Percentiles rank a stretch among this genome's conserved stretches.
These are phyloP conservation scores for Drosophila sucinea DNA, from an alignment of 1,140 invertebrate species.

Conservation along the genomic window DNA sequence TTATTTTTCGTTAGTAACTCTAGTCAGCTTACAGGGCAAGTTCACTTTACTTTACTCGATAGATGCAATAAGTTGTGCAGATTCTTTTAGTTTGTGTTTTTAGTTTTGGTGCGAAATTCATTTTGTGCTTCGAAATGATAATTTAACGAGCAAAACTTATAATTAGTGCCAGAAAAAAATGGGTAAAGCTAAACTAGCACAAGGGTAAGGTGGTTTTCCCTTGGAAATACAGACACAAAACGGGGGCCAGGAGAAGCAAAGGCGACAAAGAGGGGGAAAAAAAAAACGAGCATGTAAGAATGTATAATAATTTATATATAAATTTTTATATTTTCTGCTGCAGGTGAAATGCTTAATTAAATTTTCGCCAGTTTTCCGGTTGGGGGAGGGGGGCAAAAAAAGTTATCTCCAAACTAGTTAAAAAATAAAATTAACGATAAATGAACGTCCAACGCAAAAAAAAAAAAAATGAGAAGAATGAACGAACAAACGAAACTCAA, in stretches of 20 bases:
- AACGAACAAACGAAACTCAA: slow-evolving; percentile 45
- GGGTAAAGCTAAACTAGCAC: not conserved
- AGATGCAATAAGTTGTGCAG: not conserved
- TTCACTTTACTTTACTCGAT: too few relatives aligned
- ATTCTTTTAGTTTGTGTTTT: not conserved
- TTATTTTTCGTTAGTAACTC: not conserved
- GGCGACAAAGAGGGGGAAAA: slow-evolving; percentile 20
- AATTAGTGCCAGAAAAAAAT: slow-evolving; percentile 51
- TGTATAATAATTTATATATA: slow-evolving; percentile 46
- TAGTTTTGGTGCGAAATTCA: slow-evolving; percentile 2
- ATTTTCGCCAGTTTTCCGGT: slow-evolving; percentile 35
- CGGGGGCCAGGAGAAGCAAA: slow-evolving; percentile 16
- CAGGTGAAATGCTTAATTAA: slow-evolving; percentile 73
- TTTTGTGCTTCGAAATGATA: slow-evolving; percentile 32
- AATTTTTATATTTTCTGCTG: slow-evolving; percentile 47
- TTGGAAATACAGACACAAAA: slow-evolving; percentile 41
- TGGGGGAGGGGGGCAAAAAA: slow-evolving; percentile 4
- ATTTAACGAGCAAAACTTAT: slow-evolving; percentile 52
- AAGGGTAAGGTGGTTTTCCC: slow-evolving; percentile 39
- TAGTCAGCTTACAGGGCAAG: not conserved
- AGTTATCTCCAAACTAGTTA: slow-evolving; percentile 51
- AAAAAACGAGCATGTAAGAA: slow-evolving; percentile 2
- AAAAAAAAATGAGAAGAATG: slow-evolving; percentile 23
- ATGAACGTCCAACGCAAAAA: not conserved
- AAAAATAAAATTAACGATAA: slow-evolving; percentile 51